These are phyloP conservation scores for Falco punctatus DNA, from an alignment of 2,113 vertebrate genomes.

Conservation along the genomic window DNA sequence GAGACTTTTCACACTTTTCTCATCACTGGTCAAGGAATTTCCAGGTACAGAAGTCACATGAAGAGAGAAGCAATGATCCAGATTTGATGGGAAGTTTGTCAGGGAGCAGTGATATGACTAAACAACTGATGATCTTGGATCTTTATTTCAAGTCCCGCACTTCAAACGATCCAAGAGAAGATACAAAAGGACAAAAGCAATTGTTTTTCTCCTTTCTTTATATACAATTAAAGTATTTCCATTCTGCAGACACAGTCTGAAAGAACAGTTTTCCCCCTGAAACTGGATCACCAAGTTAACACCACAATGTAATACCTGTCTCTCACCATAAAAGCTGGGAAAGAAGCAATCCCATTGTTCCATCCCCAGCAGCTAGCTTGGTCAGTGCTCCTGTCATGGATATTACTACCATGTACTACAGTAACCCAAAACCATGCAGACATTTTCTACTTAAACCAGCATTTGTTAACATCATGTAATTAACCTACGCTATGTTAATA, in stretches of 20 bases:
- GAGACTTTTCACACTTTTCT: neutral
- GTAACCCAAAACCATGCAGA: neutral
- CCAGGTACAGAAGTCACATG: neutral
- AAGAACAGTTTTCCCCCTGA: neutral
- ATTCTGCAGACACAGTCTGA: neutral
- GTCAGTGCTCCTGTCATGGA: neutral
- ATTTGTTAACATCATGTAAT: constrained; percentile 12
- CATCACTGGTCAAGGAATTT: neutral
- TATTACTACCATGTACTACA: neutral
- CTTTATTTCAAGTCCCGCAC: neutral
- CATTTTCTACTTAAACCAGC: neutral
- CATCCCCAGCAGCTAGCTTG: neutral
- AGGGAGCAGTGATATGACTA: neutral
- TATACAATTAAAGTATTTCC: neutral
- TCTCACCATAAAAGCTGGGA: neutral
- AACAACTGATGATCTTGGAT: neutral
- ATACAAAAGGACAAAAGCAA: neutral
- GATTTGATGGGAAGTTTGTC: neutral
- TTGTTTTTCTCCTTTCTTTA: neutral
- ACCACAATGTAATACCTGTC: neutral
- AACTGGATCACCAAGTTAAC: neutral
- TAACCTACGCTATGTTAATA: neutral
- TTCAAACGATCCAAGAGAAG: neutral
- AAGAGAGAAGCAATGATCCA: neutral
- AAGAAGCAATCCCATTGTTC: neutral